A percentile compares a stretch with the other conserved stretches of the same genome.
These are phyloP conservation scores for Amphibalanus amphitrite DNA, from an alignment of 1,140 invertebrate species.

Conservation along the genomic window DNA sequence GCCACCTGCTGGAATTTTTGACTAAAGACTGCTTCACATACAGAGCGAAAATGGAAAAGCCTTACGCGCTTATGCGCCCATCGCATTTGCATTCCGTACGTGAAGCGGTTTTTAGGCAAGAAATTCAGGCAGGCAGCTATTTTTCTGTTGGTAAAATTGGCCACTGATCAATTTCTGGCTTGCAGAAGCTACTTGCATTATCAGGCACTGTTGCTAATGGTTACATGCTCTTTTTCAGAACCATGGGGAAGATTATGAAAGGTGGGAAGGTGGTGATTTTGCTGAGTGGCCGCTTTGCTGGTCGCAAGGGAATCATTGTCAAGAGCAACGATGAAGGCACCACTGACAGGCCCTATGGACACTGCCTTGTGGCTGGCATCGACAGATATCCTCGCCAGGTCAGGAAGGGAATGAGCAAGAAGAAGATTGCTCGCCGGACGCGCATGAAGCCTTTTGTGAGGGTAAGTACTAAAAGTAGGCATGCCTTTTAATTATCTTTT, in stretches of 20 bases:
- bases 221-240: not conserved
- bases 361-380: constrained; percentile 93
- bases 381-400: constrained; percentile 93
- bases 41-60: no score
- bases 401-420: constrained; percentile 91
- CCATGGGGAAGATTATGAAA: constrained; percentile 97
- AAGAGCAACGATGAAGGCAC: constrained; percentile 95
- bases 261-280: constrained; percentile 93
- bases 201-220: no score
- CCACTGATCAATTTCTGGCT: no score
- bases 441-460: constrained; percentile 97
- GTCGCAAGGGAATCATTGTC: constrained; percentile 89
- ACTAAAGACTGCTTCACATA: no score
- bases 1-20: no score
- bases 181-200: no score
- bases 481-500: no score
- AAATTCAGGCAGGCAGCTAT: no score
- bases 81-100: no score
- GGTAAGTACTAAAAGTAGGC: constrained; percentile 31
- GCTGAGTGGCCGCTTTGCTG: constrained; percentile 91
- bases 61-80: no score
- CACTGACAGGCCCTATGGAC: constrained; percentile 84
- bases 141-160: no score
- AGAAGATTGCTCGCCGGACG: constrained; percentile 83
- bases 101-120: no score